These are phyloP conservation scores for Todiramphus saurophagus DNA, from an alignment of 2,113 vertebrate species.

Conservation along the genomic window DNA sequence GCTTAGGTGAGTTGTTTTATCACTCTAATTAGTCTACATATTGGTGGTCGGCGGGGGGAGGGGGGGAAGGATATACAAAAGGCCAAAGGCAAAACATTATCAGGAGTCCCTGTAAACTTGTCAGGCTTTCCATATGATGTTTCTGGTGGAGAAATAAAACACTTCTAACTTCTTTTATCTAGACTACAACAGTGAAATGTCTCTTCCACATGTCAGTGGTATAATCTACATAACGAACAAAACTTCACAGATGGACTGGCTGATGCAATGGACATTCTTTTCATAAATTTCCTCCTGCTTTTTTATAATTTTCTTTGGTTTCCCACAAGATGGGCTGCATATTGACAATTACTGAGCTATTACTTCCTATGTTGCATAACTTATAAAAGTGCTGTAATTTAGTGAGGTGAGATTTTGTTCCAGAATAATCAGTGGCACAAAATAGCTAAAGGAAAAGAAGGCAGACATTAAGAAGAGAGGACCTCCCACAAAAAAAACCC, in stretches of 20 bases:
- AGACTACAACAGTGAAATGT: neutral
- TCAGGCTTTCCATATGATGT: neutral
- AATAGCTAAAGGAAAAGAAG: neutral
- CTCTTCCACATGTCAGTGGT: conserved; percentile 7
- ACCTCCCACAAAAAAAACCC: neutral
- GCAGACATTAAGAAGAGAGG: neutral
- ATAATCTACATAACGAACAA: neutral
- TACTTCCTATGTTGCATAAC: conserved; percentile 36
- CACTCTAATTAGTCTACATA: neutral
- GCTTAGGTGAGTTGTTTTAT: conserved; percentile 13
- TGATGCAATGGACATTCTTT: conserved; percentile 5
- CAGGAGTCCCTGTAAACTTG: neutral
- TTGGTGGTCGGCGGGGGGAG: neutral
- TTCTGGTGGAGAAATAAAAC: neutral
- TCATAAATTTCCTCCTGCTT: neutral
- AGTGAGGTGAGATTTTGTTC: conserved; percentile 31
- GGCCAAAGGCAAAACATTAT: neutral
- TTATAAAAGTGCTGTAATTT: neutral
- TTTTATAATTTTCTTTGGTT: neutral
- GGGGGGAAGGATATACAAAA: neutral
- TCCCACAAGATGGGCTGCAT: neutral
- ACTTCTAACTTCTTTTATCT: neutral
- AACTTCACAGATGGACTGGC: conserved; percentile 20
- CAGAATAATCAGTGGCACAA: conserved; percentile 45
- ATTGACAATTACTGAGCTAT: conserved; percentile 24